Conservation (phyloP, 2,888 invertebrate genomes). For the Sminthurinus aureus region DNA sequence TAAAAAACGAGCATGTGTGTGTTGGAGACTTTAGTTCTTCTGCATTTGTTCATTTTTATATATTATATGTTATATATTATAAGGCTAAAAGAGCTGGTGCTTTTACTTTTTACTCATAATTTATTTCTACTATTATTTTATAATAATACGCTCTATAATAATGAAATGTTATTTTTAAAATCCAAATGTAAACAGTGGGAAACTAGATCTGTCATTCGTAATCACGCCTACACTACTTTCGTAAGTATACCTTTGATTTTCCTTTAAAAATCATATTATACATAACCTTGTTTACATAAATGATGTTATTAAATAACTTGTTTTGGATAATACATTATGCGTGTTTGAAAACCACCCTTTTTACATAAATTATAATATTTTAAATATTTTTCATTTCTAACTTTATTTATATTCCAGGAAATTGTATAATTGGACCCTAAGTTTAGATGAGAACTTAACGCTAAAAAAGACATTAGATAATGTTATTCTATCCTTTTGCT, state of each 20-base stretch:
- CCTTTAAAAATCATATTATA: neutral
- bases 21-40: no score
- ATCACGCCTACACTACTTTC: constrained; percentile 80
- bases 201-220: constrained; percentile 72
- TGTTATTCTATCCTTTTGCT: constrained; percentile 85
- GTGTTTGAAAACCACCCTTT: neutral
- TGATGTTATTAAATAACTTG: neutral
- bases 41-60: no score
- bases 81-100: no score
- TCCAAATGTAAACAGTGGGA: constrained; percentile 67
- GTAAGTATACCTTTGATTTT: constrained; percentile 61
- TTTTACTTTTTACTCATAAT: no score
- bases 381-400: neutral
- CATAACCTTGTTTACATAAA: neutral
- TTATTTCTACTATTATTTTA: no score
- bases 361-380: neutral
- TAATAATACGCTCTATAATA: no score
- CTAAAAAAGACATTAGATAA: constrained; percentile 86
- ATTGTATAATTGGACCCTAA: constrained; percentile 78
- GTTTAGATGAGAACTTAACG: constrained; percentile 72
- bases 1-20: no score
- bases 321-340: neutral
- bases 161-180: no score
- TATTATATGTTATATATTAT: no score
- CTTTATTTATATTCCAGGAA: constrained; percentile 63